These are phyloP conservation scores for Drosophila aldrichi DNA, from an alignment of 2,888 invertebrate species.

Conservation along the genomic window DNA sequence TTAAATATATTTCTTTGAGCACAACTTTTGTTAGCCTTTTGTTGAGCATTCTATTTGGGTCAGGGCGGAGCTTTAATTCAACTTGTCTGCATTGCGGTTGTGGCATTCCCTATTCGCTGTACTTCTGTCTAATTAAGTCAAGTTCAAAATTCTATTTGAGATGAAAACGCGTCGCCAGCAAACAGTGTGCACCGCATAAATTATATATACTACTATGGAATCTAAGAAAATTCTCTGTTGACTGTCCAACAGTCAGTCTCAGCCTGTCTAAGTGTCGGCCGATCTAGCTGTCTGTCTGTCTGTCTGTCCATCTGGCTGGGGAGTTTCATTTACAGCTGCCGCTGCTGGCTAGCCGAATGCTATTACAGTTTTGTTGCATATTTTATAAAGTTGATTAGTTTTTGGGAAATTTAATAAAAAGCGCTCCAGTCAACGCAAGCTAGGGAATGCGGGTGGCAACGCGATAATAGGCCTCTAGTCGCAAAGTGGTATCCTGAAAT, in stretches of 20 bases:
- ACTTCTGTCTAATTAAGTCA: constrained; percentile 70
- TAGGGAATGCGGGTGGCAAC: neutral
- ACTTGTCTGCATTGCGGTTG: constrained; percentile 38
- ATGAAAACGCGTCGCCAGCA: constrained; percentile 43
- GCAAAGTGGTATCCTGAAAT: neutral
- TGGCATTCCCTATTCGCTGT: constrained; percentile 57
- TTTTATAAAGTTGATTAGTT: constrained; percentile 51
- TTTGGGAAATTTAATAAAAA: constrained; percentile 17
- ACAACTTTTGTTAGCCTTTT: neutral
- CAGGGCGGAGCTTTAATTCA: constrained; percentile 1
- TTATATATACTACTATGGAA: constrained; percentile 46
- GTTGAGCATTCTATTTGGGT: neutral
- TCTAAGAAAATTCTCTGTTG: constrained; percentile 1
- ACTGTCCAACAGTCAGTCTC: neutral
- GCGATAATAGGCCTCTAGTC: neutral
- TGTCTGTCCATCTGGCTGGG: constrained; percentile 12
- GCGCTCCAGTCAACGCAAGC: neutral
- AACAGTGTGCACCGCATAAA: constrained; percentile 61
- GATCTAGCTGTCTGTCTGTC: constrained; percentile 8
- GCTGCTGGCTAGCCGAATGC: constrained; percentile 17
- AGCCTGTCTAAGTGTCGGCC: constrained; percentile 19
- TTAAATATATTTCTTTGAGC: neutral
- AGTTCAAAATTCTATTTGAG: constrained; percentile 68
- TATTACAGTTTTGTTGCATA: constrained; percentile 62
- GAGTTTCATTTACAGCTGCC: constrained; percentile 49